Conservation (phyloP, 2,797 vertebrate genomes). For the Microhierax caerulescens region DNA sequence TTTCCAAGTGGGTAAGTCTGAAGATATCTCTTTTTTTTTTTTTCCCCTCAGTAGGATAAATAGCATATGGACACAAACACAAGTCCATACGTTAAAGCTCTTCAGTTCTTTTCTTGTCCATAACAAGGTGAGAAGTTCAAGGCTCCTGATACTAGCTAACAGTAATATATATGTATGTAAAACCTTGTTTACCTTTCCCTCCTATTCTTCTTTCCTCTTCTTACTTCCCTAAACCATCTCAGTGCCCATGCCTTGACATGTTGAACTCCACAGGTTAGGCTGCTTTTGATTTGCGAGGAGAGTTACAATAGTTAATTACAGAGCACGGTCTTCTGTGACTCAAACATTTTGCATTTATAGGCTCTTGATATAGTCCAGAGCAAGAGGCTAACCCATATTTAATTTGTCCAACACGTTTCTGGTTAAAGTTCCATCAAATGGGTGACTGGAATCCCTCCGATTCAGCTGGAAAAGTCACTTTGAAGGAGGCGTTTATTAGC, state of each 20-base stretch:
- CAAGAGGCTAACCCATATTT: conserved; percentile 81
- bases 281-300: conserved; percentile 78
- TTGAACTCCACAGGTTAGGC: conserved; percentile 42
- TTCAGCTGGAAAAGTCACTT: conserved; percentile 73
- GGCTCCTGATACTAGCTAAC: not conserved
- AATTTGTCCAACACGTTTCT: conserved; percentile 86
- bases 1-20: not conserved
- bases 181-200: not conserved
- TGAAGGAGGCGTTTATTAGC: conserved; percentile 79
- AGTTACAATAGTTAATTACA: conserved; percentile 80
- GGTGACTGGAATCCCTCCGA: conserved; percentile 65
- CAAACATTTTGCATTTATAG: conserved; percentile 80
- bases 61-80: not conserved
- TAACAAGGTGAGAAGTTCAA: not conserved
- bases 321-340: conserved; percentile 71
- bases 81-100: not conserved
- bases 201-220: not conserved
- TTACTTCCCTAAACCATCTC: not conserved
- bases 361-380: conserved; percentile 81
- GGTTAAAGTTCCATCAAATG: conserved; percentile 77
- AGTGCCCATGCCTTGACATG: conserved; percentile 29
- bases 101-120: not conserved
- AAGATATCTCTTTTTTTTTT: not conserved
- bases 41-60: not conserved
- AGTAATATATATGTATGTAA: not conserved